Evolutionary conservation across 2,888 invertebrate genomes (phyloP).

Genomic region (Scaptomyza flava): DNA sequence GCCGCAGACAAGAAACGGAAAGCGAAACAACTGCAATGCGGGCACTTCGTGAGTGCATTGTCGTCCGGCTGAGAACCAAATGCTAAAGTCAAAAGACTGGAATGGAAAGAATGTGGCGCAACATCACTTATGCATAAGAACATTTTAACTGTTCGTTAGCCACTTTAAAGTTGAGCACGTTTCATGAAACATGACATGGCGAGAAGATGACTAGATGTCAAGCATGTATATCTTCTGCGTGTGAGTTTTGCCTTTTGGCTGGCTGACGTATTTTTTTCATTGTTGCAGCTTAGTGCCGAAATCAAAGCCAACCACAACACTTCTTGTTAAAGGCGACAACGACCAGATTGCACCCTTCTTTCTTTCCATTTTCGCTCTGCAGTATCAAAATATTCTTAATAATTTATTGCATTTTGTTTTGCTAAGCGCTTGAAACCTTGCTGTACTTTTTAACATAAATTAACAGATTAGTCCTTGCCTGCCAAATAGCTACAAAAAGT

Average conservation of each 20-base stretch:
- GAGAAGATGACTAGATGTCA: constrained; percentile 5
- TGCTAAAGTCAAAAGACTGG: constrained; percentile 22
- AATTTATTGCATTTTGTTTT: constrained; percentile 77
- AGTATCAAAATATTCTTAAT: constrained; percentile 67
- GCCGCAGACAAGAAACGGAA: constrained; percentile 50
- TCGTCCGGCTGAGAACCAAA: constrained; percentile 41
- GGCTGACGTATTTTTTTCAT: constrained; percentile 38
- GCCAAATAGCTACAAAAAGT: constrained; percentile 29
- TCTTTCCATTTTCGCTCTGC: constrained; percentile 15
- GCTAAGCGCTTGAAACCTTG: constrained; percentile 70
- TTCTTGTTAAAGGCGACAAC: neutral
- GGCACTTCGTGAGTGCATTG: constrained; percentile 74
- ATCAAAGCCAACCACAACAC: constrained; percentile 24
- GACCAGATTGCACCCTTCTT: neutral
- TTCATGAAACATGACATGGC: constrained; percentile 6
- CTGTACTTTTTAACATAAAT: constrained; percentile 75
- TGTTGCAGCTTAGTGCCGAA: constrained; percentile 37
- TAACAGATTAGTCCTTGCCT: constrained; percentile 68
- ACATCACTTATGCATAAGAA: constrained; percentile 77
- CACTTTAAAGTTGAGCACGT: constrained; percentile 67
- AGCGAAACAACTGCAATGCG: constrained; percentile 75
- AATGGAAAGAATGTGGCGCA: constrained; percentile 49
- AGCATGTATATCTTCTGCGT: constrained; percentile 68
- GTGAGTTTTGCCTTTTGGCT: constrained; percentile 66
- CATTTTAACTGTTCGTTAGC: constrained; percentile 75